These are phyloP conservation scores for Gambusia affinis DNA, from an alignment of 2,113 vertebrate genomes.

Conservation along the genomic window DNA sequence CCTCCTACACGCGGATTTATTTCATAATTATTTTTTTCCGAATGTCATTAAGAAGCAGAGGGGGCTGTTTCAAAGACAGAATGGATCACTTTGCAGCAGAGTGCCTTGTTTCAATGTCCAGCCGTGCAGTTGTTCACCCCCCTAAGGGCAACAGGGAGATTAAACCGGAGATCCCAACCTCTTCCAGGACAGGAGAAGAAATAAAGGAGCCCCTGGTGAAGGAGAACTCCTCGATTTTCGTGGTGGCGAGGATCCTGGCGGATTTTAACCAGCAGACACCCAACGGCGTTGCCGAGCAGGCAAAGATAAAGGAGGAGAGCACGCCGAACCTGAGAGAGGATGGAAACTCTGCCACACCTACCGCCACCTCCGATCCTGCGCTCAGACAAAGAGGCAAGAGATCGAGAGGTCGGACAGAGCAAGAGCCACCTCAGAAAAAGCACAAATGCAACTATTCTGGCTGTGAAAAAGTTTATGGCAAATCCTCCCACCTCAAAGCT, in stretches of 20 bases:
- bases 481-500: slow-evolving; percentile 99
- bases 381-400: slow-evolving; percentile 95
- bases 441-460: slow-evolving; percentile 98
- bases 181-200: slow-evolving; percentile 79
- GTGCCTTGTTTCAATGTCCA: slow-evolving; percentile 99
- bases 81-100: slow-evolving; percentile 99
- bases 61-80: slow-evolving; percentile 74
- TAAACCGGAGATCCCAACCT: slow-evolving; percentile 78
- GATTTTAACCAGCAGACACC: slow-evolving; percentile 95
- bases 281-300: slow-evolving; percentile 78
- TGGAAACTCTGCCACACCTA: slow-evolving; percentile 91
- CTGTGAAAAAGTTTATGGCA: slow-evolving; percentile 99
- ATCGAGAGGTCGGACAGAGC: slow-evolving; percentile 86
- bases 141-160: slow-evolving; percentile 80
- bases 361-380: slow-evolving; percentile 84
- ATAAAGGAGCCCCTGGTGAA: slow-evolving; percentile 82
- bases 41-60: slow-evolving; percentile 75
- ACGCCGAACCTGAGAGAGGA: slow-evolving; percentile 79
- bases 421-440: slow-evolving; percentile 94
- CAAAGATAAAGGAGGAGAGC: slow-evolving; percentile 84
- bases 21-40: slow-evolving; percentile 44
- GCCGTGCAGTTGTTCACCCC: slow-evolving; percentile 88
- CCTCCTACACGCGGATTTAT: slow-evolving; percentile 26
- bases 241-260: slow-evolving; percentile 94
- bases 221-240: slow-evolving; percentile 89